Base-by-base conservation (phyloP, 2,113 vertebrate genomes). In the Canis aureus region DNA sequence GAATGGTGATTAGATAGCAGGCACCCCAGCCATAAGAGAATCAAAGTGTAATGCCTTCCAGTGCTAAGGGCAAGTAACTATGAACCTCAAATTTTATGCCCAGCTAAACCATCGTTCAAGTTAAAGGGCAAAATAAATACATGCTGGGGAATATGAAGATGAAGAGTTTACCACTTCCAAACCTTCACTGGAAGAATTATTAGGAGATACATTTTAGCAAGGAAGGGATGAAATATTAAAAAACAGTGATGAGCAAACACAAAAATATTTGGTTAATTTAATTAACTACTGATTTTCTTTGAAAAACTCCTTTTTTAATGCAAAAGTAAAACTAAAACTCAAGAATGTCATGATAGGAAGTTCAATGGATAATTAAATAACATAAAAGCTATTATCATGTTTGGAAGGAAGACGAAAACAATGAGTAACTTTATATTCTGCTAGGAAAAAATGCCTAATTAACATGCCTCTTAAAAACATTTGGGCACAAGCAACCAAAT, bases 401-500 rank as follows among this genome's bases (percentile, higher is more conserved):
- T 95, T 78, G 35, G n/a, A 78, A 43, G 51, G 76, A 43, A 69
- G 23, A 82, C 11, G 22, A 79, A 66, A 94, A 89, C 66, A 83
- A 29, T 29, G 29, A 80, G 20, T 78, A 49, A 84, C 29, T 53
- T 49, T 53, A n/a, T 23, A 95, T 15, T 59, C 38, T 11, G 23
- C 25, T 78, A 91, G n/a, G n/a, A n/a, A 95, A 89, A 55, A 78
- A 43, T 78, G 20, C 57, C 35, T 29, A 95, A 76, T 91, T 49
- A 66, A 84, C 32, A 73, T 62, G 43, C 8, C 85, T 95, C 60
- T 51, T 78, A n/a, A 95, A 84, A 84, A 95, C 59, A 29, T 80
- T 51, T 22, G 12, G 8, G 32, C 27, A 66, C 9, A 76, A 49
- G 49, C 49, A 73, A 38, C 9, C 43, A 73, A 73, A 89, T 25